Base-by-base conservation (phyloP, 2,113 vertebrate species). In the Neotoma lepida region DNA sequence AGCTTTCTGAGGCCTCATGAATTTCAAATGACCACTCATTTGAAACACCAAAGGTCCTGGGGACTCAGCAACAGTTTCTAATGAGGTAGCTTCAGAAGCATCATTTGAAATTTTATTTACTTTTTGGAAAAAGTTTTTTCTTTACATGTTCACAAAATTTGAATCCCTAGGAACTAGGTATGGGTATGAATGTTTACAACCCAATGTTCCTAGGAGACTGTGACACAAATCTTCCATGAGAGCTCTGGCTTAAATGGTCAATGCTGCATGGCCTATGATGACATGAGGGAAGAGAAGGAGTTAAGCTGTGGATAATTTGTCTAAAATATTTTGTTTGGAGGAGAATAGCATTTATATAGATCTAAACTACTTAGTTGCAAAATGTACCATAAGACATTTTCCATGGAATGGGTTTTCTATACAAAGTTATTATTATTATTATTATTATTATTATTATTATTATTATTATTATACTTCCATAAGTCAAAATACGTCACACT, bases 281-380 rank as follows among this genome's bases (percentile, higher is more conserved):
- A n/a, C 15, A 41, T 61, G 61, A 14, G 63, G 30, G 4, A 66
- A 70, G 14, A 26, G 2, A 28, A 73, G 44, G 46, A 66, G 1
- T 58, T 44, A 70, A 74, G 30, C 20, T 58, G 1, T 94, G n/a
- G 70, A 39, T 39, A n/a, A 8, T 88, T 88, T 51, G 54, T 86
- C 73, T 73, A 68, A 28, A 87, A 90, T 56, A 91, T 91, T 91
- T 93, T 80, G 28, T 58, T 96, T 94, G 58, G 46, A 89, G 51
- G 9, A 88, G 15, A 86, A 49, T 35, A 71, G 5, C 28, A 78
- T 33, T 73, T 94, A 22, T 78, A 2, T 14, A 77, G 46, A 46
- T 77, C 17, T 73, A 86, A 93, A 90, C 22, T 41, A 14, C 6
- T 86, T 86, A 89, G 35, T 14, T 71, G 6, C 7, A 90, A 91